phyloP scores from a whole-genome alignment of 2,113 vertebrate genomes.

The Pristiophorus japonicus region DNA sequence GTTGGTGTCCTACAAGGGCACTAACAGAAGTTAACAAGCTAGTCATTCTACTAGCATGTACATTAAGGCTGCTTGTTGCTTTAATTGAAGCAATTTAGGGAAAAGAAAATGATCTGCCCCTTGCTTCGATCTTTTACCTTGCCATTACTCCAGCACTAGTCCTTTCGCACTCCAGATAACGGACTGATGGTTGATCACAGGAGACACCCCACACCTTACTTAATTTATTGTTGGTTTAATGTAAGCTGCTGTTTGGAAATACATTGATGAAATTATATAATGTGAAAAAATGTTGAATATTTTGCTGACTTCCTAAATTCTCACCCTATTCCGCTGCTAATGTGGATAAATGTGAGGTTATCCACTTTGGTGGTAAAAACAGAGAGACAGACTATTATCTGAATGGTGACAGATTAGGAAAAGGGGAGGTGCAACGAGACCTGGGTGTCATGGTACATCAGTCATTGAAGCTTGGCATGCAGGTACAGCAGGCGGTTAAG shows the following conservation, averaged over 20 bases:
- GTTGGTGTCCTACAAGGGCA: neutral
- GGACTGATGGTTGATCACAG: neutral
- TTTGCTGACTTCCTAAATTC: neutral
- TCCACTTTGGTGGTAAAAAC: too few relatives aligned
- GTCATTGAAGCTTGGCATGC: too few relatives aligned
- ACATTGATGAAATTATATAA: neutral
- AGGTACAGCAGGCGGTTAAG: too few relatives aligned
- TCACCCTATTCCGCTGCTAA: neutral
- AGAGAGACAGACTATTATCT: too few relatives aligned
- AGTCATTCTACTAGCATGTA: neutral
- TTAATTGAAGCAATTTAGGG: neutral
- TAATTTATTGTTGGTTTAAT: slow-evolving; percentile 7
- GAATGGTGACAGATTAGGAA: too few relatives aligned
- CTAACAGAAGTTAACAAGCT: neutral
- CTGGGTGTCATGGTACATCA: too few relatives aligned
- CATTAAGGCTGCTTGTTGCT: neutral
- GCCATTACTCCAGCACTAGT: neutral
- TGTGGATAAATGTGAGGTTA: too few relatives aligned
- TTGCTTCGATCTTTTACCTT: neutral
- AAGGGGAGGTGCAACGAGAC: too few relatives aligned
- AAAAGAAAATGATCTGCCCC: neutral
- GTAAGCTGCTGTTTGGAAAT: neutral
- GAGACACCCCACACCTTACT: neutral
- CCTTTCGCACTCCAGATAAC: neutral
- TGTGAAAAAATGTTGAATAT: neutral